A percentile compares a stretch with the other conserved stretches of the same genome.
phyloP scores from a whole-genome alignment of 2,797 vertebrate genomes.

The Vireo griseus region DNA sequence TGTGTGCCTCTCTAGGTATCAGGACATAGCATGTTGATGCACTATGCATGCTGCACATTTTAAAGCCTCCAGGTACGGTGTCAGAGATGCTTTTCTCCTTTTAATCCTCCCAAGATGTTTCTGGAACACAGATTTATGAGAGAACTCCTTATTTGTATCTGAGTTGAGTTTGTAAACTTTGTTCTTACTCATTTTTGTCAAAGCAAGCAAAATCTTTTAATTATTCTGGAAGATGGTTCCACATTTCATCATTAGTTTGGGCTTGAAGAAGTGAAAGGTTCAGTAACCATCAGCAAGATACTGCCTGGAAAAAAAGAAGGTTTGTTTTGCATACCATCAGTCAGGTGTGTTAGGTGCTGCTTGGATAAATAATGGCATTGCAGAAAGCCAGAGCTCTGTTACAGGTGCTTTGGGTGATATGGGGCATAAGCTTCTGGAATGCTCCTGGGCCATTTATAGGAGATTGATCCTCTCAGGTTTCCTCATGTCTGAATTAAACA shows the following conservation, averaged over 20 bases:
- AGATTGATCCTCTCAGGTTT: background rate
- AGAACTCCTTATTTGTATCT: background rate
- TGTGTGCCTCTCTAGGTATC: background rate
- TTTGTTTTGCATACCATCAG: background rate
- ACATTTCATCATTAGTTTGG: background rate
- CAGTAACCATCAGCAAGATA: background rate
- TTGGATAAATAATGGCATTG: background rate
- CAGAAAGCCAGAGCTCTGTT: background rate
- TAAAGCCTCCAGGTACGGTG: background rate
- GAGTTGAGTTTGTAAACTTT: background rate
- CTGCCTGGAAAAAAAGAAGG: background rate
- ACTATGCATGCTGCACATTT: background rate
- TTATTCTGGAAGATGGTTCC: background rate
- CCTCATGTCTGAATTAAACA: background rate
- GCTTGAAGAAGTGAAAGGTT: background rate
- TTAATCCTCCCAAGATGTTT: background rate
- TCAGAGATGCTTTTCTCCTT: background rate
- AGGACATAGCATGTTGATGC: background rate
- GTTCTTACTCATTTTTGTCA: background rate
- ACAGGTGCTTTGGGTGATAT: background rate
- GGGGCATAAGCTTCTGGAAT: background rate
- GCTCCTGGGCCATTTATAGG: background rate
- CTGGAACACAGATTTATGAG: background rate
- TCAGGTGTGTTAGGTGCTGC: background rate
- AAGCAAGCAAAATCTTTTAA: background rate